Evolutionary conservation across 2,797 vertebrate genomes (phyloP).

Genomic region (Cuculus canorus): DNA sequence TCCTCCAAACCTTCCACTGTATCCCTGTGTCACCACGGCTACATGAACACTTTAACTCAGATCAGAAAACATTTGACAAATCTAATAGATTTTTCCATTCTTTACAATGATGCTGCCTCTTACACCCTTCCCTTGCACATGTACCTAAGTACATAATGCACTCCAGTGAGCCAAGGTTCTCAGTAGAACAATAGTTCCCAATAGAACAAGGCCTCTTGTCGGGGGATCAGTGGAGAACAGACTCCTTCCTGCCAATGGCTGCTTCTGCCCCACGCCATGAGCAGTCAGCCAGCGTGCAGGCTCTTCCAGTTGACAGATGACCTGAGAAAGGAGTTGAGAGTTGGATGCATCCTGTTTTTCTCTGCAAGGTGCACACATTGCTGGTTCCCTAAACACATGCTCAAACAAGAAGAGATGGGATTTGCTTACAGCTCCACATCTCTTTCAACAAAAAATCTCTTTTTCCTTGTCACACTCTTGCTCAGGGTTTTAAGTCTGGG

Average conservation of each 20-base stretch:
- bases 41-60: not conserved
- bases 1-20: no score
- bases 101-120: not conserved
- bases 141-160: rapidly evolving
- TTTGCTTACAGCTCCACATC: not conserved
- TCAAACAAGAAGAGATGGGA: no score
- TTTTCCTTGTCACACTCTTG: not conserved
- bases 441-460: not conserved
- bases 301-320: not conserved
- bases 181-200: no score
- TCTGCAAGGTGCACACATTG: not conserved
- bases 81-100: not conserved
- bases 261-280: not conserved
- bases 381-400: not conserved
- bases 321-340: not conserved
- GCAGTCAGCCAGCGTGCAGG: not conserved
- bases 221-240: not conserved
- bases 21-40: no score
- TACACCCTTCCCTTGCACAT: no score
- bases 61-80: not conserved
- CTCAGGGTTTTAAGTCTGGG: not conserved
- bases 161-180: rapidly evolving
- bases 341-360: not conserved
- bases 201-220: not conserved
- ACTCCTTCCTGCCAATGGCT: not conserved